Percentiles rank a stretch among this genome's conserved stretches.
These are phyloP conservation scores for Holothuria leucospilota DNA, from an alignment of 53 echinoderm and acorn worm species.

Conservation along the genomic window DNA sequence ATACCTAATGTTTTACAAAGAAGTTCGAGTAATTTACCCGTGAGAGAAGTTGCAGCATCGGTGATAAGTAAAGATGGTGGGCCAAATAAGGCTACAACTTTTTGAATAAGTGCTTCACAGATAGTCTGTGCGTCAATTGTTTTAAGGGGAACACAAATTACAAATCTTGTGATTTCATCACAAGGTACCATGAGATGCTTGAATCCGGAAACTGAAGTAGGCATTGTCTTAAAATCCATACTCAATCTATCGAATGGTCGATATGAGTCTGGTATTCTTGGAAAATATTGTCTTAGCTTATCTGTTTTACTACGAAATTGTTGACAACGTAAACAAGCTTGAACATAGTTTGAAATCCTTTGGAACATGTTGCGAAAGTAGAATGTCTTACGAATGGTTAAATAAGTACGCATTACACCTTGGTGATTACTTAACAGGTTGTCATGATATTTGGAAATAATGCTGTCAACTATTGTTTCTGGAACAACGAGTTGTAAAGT, in stretches of 20 bases:
- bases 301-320: background rate
- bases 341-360: slow-evolving; percentile 11
- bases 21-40: slow-evolving; percentile 35
- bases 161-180: slow-evolving; percentile 55
- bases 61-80: slow-evolving; percentile 52
- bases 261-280: slow-evolving; percentile 18
- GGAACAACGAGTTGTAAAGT: no score
- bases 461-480: no score
- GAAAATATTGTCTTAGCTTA: background rate
- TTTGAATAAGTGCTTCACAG: background rate
- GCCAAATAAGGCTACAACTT: slow-evolving; percentile 24
- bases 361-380: no score
- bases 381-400: no score
- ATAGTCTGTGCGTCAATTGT: no score
- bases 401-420: no score
- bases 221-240: slow-evolving; percentile 38
- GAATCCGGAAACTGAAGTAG: slow-evolving; percentile 14
- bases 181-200: slow-evolving; percentile 36
- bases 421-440: no score
- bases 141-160: slow-evolving; percentile 13
- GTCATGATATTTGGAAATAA: no score
- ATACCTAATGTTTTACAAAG: slow-evolving; percentile 52
- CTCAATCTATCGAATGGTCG: slow-evolving; percentile 24
- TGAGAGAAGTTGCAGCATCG: slow-evolving; percentile 42
- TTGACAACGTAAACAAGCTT: slow-evolving; percentile 35